Evolutionary conservation across 2,113 vertebrate genomes (phyloP), one percentile per base, ranked within the genome.

Genomic region (Eulacestoma nigropectus): DNA sequence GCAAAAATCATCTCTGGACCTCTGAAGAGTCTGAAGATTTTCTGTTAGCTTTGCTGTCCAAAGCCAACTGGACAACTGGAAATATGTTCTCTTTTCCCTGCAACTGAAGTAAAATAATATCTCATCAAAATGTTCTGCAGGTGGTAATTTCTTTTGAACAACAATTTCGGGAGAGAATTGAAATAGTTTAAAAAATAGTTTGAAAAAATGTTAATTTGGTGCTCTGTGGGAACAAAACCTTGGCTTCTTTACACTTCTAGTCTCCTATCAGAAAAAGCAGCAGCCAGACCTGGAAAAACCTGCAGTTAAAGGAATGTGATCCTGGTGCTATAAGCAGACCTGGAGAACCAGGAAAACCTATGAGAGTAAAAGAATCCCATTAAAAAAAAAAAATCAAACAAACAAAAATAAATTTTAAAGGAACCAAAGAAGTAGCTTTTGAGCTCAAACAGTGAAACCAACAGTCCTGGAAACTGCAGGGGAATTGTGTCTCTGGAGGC

Each of bases 121-220:
- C 63, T 89, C 27, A 80, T n/a, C 35, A 57, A 79, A 63, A 72
- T 27, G 33, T 68, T 55, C 57, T 94, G 47, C 70, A 63, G 57
- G 53, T 42, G 39, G 33, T 22, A 63, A 27, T 41, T 85, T 82
- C 39, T 67, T 94, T 67, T 67, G 27, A 89, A 69, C 27, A 60
- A 20, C 8, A 21, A 69, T 80, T 91, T 76, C 30, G 30, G 18
- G 22, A 56, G 12, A 76, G 17, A 90, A 64, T 10, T 22, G 32
- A 72, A 64, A 56, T 8, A 30, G 5, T 44, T 93, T 19, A 26
- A 63, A n/a, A n/a, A n/a, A n/a, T n/a, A n/a, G n/a, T n/a, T n/a
- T n/a, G 3, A 1, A 12, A 49, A 73, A 70, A 27, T 13, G 2
- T 33, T 69, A 21, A 26, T 55, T 46, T 0, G 1, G 1, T 88